phyloP scores from a whole-genome alignment of 1,140 invertebrate species.

The Phymastichus coffea region DNA sequence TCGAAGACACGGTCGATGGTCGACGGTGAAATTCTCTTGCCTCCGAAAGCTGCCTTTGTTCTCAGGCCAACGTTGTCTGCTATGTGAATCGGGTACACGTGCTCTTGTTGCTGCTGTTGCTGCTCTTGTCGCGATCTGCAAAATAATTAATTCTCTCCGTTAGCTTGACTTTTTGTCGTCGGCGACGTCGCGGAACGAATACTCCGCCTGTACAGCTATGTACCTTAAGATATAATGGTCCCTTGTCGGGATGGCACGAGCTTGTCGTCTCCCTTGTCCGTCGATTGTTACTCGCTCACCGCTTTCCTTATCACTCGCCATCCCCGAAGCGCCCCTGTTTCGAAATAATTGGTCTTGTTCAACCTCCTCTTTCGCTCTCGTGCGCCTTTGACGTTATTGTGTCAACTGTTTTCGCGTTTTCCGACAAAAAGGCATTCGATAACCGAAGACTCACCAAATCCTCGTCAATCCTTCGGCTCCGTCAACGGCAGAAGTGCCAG shows the following conservation, averaged over 20 bases:
- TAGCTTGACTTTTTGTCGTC: too few species aligned
- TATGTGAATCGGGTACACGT: too few species aligned
- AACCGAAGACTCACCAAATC: constrained; percentile 23
- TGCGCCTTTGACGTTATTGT: too few species aligned
- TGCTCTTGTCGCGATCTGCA: constrained; percentile 32
- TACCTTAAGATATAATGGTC: constrained; percentile 53
- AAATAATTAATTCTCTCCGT: neutral
- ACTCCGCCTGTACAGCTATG: too few species aligned
- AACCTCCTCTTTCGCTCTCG: too few species aligned
- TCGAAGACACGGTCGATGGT: constrained; percentile 73
- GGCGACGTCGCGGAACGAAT: too few species aligned
- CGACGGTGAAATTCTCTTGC: constrained; percentile 65
- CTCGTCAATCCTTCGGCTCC: constrained; percentile 42
- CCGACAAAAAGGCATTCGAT: neutral
- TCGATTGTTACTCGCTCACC: constrained; percentile 43
- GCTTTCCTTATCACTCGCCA: constrained; percentile 25
- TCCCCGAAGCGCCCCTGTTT: constrained; percentile 2
- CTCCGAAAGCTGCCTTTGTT: constrained; percentile 40
- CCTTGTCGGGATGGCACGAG: constrained; percentile 38
- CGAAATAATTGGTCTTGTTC: too few species aligned
- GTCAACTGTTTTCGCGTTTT: neutral
- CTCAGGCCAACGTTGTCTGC: constrained; percentile 32
- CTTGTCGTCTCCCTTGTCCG: constrained; percentile 41
- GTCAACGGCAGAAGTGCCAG: constrained; percentile 20
- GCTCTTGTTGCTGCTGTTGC: neutral